phyloP scores from a whole-genome alignment of 2,113 vertebrate genomes.

The Manacus vitellinus region DNA sequence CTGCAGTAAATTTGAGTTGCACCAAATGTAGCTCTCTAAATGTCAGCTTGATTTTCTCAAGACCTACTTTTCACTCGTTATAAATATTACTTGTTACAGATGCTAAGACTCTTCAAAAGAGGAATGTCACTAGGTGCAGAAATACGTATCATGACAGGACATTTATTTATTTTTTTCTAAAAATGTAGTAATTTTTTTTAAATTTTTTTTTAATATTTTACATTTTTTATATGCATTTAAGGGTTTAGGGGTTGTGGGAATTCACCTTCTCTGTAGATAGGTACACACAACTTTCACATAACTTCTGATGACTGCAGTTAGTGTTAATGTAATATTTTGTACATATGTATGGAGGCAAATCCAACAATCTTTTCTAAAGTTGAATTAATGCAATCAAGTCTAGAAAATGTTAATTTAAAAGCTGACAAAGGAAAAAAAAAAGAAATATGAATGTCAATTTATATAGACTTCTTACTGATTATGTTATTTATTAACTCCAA shows the following conservation, averaged over 20 bases:
- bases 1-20: constrained; percentile 48
- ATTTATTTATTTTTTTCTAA: not conserved
- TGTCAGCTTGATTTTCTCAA: constrained; percentile 55
- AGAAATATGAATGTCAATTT: not conserved
- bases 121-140: not conserved
- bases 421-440: not conserved
- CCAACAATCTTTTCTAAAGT: not conserved
- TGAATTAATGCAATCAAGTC: not conserved
- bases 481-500: not conserved
- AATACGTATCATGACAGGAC: not conserved
- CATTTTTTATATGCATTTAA: not conserved
- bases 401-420: not conserved
- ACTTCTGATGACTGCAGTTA: not conserved
- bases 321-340: not conserved
- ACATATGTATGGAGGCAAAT: not conserved
- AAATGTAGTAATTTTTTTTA: not conserved
- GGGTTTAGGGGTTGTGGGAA: not conserved
- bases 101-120: constrained; percentile 30
- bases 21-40: constrained; percentile 53
- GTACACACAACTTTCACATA: not conserved
- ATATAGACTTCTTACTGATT: not conserved
- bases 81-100: constrained; percentile 36
- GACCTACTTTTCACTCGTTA: constrained; percentile 38
- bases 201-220: too few species aligned
- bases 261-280: not conserved